Evolutionary conservation across 2,113 vertebrate genomes (phyloP).

Genomic region (Psilopsiagon aymara): DNA sequence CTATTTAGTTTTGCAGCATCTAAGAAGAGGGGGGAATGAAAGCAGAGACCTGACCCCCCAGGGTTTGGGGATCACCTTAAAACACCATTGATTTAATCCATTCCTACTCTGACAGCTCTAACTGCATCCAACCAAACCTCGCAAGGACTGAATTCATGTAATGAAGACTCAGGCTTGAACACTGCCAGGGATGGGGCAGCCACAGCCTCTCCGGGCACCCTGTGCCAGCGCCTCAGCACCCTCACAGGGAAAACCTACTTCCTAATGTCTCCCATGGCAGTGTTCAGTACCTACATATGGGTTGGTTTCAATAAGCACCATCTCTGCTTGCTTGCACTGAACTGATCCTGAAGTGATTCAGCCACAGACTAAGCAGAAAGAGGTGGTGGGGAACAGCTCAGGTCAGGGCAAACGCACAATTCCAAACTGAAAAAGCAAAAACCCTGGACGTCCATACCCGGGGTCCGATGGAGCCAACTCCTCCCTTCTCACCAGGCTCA

Average conservation of each 20-base stretch:
- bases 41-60: not conserved
- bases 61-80: not conserved
- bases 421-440: not conserved
- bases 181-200: not conserved
- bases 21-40: not conserved
- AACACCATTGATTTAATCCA: not conserved
- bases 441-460: conserved; percentile 64
- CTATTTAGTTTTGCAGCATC: not conserved
- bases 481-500: conserved; percentile 83
- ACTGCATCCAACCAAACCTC: not conserved
- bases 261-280: not conserved
- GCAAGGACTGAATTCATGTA: not conserved
- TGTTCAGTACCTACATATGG: fast-evolving
- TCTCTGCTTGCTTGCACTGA: not conserved
- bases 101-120: not conserved
- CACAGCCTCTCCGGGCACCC: not conserved
- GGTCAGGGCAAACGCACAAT: not conserved
- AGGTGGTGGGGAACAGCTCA: not conserved
- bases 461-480: conserved; percentile 67
- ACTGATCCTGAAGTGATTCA: not conserved
- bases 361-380: not conserved
- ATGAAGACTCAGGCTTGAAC: not conserved
- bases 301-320: not conserved
- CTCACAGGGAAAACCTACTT: not conserved
- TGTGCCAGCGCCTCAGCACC: not conserved